Conservation (phyloP, 1,140 invertebrate genomes). For the Heliconius hermathena region DNA sequence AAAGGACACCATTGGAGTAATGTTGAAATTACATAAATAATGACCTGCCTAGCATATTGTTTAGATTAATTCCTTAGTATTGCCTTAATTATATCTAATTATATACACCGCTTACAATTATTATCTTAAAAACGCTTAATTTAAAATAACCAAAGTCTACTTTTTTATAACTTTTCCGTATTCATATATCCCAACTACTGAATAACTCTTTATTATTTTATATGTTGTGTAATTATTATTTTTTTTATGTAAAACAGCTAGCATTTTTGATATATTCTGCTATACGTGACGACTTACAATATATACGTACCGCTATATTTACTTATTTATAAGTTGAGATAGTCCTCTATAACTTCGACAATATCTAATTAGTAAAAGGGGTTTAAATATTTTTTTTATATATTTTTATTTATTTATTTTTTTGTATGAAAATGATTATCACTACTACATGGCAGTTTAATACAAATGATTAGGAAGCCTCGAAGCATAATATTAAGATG, state of each 20-base stretch:
- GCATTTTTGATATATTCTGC: neutral
- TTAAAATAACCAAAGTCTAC: neutral
- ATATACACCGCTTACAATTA: neutral
- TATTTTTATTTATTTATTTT: neutral
- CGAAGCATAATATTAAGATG: neutral
- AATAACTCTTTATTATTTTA: neutral
- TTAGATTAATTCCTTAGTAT: conserved; percentile 7
- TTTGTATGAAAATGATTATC: neutral
- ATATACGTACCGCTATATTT: neutral
- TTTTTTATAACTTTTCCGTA: neutral
- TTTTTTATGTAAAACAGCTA: neutral
- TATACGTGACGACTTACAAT: neutral
- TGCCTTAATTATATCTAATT: neutral
- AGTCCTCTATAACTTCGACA: neutral
- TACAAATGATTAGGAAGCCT: neutral
- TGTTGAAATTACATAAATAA: neutral
- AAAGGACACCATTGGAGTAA: neutral
- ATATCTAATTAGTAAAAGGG: neutral
- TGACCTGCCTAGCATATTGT: neutral
- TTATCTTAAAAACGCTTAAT: neutral
- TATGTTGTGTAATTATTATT: neutral
- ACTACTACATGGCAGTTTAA: neutral
- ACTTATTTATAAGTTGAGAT: neutral
- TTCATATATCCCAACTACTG: neutral
- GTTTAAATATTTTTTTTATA: conserved; percentile 5